Evolutionary conservation across 2,888 invertebrate species (phyloP).

Genomic region (Euclidia mi): DNA sequence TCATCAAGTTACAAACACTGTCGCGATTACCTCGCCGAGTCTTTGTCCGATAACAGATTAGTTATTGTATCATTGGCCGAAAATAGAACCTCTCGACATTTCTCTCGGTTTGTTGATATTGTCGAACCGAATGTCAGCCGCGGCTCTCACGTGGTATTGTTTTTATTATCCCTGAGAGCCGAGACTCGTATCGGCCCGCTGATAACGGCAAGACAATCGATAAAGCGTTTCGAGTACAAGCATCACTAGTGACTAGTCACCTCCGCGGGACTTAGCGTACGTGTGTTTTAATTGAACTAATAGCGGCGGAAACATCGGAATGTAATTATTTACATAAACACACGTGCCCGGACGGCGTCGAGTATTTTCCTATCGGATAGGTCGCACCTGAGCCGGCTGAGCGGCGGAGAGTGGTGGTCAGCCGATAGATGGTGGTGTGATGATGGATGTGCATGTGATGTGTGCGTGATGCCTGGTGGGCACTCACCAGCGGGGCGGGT

Average conservation of each 20-base stretch:
- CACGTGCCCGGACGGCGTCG: constrained; percentile 62
- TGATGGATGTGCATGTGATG: constrained; percentile 69
- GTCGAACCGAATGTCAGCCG: constrained; percentile 63
- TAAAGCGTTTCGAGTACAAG: constrained; percentile 47
- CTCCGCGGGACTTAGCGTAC: constrained; percentile 39
- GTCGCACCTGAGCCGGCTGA: constrained; percentile 41
- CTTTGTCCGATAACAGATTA: constrained; percentile 85
- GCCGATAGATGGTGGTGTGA: constrained; percentile 41
- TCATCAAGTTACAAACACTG: constrained; percentile 41
- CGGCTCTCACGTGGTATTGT: constrained; percentile 86
- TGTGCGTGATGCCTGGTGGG: constrained; percentile 75
- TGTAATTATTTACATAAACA: constrained; percentile 82
- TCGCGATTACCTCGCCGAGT: constrained; percentile 63
- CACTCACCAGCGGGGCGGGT: constrained; percentile 92
- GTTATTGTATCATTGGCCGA: constrained; percentile 76
- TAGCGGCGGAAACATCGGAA: constrained; percentile 65
- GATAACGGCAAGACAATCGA: constrained; percentile 75
- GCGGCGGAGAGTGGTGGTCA: constrained; percentile 35
- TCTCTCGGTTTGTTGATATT: constrained; percentile 72
- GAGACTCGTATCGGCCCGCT: constrained; percentile 66
- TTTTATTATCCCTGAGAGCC: constrained; percentile 80
- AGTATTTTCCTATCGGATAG: constrained; percentile 41
- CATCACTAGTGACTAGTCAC: constrained; percentile 26
- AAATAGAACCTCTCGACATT: constrained; percentile 81
- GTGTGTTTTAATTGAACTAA: constrained; percentile 67